Evolutionary conservation across 2,888 invertebrate species (phyloP), one percentile per base, ranked within the genome.

Genomic region (Rutpela maculata): DNA sequence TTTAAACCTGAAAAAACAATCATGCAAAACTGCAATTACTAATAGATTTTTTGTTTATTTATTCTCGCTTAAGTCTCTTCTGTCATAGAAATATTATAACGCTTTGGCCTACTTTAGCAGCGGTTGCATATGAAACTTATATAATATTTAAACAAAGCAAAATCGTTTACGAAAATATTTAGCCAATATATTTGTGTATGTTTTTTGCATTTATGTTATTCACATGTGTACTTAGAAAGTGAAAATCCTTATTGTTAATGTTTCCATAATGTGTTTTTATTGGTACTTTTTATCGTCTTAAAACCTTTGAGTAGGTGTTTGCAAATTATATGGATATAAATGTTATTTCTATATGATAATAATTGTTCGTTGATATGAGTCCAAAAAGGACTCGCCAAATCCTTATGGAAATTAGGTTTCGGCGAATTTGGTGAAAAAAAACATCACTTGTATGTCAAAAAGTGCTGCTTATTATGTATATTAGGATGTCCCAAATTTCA

Each of bases 111-210:
- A 50, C 50, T 50, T 50, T 50, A 50, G 12, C 12, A 43, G 15
- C 50, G n/a, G 50, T 50, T 50, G 50, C 50, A 50, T 50, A n/a
- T n/a, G 50, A 15, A 50, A 50, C 50, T 50, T 50, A 50, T 50
- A 50, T 50, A 50, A 50, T 15, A 50, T 50, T 50, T 50, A 50
- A 50, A 50, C 50, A 50, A 50, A n/a, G 50, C 50, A 50, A 50
- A 50, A 50, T 50, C n/a, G 12, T 50, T 50, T 50, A 6, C 6
- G 15, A n/a, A 50, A 15, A 15, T 7, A 50, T 12, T 50, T n/a
- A n/a, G 1, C 15, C n/a, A 50, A 15, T 43, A 2, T 43, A 43
- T 43, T 43, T 43, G 15, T 43, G 7, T 43, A 12, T 43, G 1
- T 38, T 43, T 43, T 43, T 43, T 43, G 11, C 12, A 43, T 11